phyloP scores from a whole-genome alignment of 1,140 invertebrate species.

The Drosophila navojoa region DNA sequence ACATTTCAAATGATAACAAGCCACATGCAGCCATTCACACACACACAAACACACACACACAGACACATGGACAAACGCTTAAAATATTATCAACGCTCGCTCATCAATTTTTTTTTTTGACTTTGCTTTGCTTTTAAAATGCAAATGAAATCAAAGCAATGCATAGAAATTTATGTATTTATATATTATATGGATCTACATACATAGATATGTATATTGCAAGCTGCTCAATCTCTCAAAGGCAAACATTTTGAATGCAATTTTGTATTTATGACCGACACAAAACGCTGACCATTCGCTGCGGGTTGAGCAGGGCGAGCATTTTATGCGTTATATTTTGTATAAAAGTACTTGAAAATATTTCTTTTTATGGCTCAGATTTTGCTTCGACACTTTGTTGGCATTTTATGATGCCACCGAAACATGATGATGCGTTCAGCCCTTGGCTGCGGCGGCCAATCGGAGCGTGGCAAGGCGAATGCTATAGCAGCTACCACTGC shows the following conservation, averaged over 20 bases:
- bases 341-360: constrained; percentile 49
- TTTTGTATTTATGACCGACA: constrained; percentile 49
- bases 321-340: constrained; percentile 50
- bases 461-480: constrained; percentile 4
- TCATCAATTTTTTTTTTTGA: constrained; percentile 51
- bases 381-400: constrained; percentile 41
- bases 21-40: background rate
- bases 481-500: constrained; percentile 3
- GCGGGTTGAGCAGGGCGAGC: constrained; percentile 9
- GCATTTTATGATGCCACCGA: constrained; percentile 25
- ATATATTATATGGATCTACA: background rate
- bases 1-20: constrained; percentile 62
- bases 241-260: constrained; percentile 30
- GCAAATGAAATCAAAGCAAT: constrained; percentile 72
- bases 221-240: background rate
- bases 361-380: constrained; percentile 34
- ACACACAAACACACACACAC: constrained; percentile 21
- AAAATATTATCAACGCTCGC: constrained; percentile 65
- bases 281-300: constrained; percentile 30
- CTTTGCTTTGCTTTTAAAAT: constrained; percentile 49
- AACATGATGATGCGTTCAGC: too few relatives aligned
- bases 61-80: constrained; percentile 39
- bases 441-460: constrained; percentile 8
- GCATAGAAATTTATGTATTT: constrained; percentile 5
- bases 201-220: background rate